Base-by-base conservation (phyloP, 1,140 invertebrate species). In the Drosophila leontia region DNA sequence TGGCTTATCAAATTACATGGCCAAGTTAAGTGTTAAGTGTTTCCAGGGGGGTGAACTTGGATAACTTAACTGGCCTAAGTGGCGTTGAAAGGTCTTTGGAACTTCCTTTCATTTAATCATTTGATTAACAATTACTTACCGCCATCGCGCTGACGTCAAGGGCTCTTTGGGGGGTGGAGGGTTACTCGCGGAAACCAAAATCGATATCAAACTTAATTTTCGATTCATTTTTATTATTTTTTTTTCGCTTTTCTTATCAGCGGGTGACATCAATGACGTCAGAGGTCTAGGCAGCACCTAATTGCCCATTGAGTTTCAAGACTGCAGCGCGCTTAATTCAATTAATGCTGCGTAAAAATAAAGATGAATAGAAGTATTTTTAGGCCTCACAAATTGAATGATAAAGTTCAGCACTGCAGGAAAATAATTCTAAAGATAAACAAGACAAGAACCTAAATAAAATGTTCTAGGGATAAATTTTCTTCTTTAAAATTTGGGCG, bases 1-100 rank as follows among this genome's bases (percentile, higher is more conserved):
- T 85, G 82, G 72, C 85, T 88, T 90, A 90, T 90, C 86, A 81
- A 85, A 91, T 85, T 91, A 90, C 84, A 90, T 79, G 82, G 78
- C 80, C 84, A 72, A 78, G 72, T 81, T 58, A 56, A 62, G 64
- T 76, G 65, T 59, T 58, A 58, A 59, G 65, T 71, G 69, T 48
- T 47, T 51, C 34, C 32, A 44, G 45, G 23, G 23, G 37, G 19
- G 50, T 47, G 37, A 51, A 47, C 34, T 57, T 68, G 64, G 42
- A 53, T 72, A 51, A 70, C 69, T 71, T 71, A 70, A 72, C 68
- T 60, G 53, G 75, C 58, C 63, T 81, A 75, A 81, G 79, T 80
- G 80, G 77, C 64, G 57, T 75, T 88, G 59, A 86, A 76, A 88
- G 83, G 80, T 80, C 76, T 87, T 69, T 63, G 67, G 60, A 87